phyloP scores from a whole-genome alignment of 2,797 vertebrate species.

The Argya squamiceps region DNA sequence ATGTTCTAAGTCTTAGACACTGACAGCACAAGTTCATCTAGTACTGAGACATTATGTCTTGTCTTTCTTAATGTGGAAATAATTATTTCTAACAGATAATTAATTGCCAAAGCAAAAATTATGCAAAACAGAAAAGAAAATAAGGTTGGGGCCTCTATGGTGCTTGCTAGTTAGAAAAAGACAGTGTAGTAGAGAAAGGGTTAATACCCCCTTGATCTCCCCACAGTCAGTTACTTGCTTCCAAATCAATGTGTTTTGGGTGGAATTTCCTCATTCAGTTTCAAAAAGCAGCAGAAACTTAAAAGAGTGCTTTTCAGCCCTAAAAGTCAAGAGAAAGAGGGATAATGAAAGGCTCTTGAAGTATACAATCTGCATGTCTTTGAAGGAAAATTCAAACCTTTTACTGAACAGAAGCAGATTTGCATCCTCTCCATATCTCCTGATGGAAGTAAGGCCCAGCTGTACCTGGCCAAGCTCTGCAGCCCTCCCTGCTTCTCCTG shows the following conservation, averaged over 20 bases:
- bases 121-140: neutral
- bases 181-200: neutral
- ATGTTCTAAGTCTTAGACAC: neutral
- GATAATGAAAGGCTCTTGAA: neutral
- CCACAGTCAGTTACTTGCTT: neutral
- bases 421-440: constrained; percentile 41
- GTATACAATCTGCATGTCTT: constrained; percentile 35
- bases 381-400: constrained; percentile 51
- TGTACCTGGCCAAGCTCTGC: neutral
- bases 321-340: neutral
- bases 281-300: constrained; percentile 16
- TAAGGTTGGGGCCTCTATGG: neutral
- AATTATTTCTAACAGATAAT: neutral
- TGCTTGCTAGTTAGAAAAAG: neutral
- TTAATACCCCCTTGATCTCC: neutral
- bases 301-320: neutral
- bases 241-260: neutral
- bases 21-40: neutral
- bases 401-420: constrained; percentile 38
- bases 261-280: neutral
- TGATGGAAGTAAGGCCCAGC: neutral
- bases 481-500: neutral
- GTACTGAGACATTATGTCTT: neutral
- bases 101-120: neutral
- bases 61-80: neutral